These are phyloP conservation scores for Cylas formicarius DNA, from an alignment of 1,140 invertebrate species.

Conservation along the genomic window DNA sequence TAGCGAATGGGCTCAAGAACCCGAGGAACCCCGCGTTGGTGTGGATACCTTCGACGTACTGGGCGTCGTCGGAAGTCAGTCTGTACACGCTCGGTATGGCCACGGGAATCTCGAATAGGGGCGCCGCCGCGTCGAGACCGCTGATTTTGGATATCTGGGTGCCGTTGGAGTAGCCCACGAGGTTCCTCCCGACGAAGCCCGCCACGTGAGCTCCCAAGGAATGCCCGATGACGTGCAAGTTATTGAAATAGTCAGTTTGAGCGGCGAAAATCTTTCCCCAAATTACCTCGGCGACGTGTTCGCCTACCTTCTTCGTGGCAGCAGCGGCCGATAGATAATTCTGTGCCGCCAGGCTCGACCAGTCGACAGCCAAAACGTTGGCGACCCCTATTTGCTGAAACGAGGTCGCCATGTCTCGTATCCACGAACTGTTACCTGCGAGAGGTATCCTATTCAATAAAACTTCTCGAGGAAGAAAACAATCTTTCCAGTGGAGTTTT, in stretches of 20 bases:
- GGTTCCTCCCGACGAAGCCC: constrained; percentile 46
- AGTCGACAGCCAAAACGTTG: constrained; percentile 25
- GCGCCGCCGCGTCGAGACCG: constrained; percentile 61
- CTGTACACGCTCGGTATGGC: constrained; percentile 11
- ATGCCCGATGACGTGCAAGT: constrained; percentile 51
- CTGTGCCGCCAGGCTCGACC: constrained; percentile 17
- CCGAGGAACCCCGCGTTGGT: constrained; percentile 76
- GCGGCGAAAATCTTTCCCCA: constrained; percentile 36
- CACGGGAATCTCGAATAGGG: constrained; percentile 27
- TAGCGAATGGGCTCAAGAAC: constrained; percentile 61
- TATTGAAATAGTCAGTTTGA: constrained; percentile 21
- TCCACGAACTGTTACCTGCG: no score
- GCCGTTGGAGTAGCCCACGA: constrained; percentile 37
- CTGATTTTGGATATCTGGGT: constrained; percentile 49
- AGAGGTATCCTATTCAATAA: no score
- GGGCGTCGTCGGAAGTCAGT: constrained; percentile 55
- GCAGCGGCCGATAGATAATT: constrained; percentile 21
- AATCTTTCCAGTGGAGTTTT: no score
- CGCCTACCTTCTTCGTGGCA: constrained; percentile 23
- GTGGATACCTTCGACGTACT: constrained; percentile 86
- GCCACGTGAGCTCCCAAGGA: constrained; percentile 54
- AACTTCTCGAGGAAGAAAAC: no score
- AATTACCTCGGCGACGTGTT: constrained; percentile 24
- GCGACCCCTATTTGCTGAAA: constrained; percentile 19
- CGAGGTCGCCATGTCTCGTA: constrained; percentile 17